Base-by-base conservation (phyloP, 2,888 invertebrate genomes). In the Autographa gamma region DNA sequence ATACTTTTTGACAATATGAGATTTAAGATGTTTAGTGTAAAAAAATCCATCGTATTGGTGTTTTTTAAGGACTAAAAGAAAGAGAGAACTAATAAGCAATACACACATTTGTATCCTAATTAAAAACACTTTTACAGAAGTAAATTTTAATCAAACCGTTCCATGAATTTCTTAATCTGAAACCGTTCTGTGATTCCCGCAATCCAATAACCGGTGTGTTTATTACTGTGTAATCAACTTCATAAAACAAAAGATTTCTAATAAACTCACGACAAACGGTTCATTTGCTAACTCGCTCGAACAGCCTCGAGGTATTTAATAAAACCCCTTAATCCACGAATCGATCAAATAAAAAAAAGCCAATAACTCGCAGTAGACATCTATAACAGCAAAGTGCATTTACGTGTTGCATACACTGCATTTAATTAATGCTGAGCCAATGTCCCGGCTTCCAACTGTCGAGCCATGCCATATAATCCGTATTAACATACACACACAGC, bases 321-420 rank as follows among this genome's bases (percentile, higher is more conserved):
- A 66, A 79, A 73, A 38, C 32, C 38, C 34, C 6, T 43, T 56
- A 80, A 69, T 66, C 54, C 64, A 67, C 52, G 25, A 68, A 71
- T 18, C 52, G 41, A 25, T 31, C 41, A 61, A 52, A 65, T 56
- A 68, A 74, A 77, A 74, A 67, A 83, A 80, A 67, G 38, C 61
- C 71, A 75, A 77, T 81, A 80, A 73, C 61, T 79, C 69, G 48
- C 52, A n/a, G 34, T 64, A 70, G 63, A 69, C 76, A 67, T 63
- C 73, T 80, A 83, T 85, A 80, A 74, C 73, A 72, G 71, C 69
- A 73, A 85, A 88, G 86, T 88, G 88, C 88, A 86, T 88, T 88
- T 86, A 86, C 88, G 85, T 87, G 88, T 87, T 84, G 85, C 85
- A 85, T 80, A 85, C 84, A 84, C 81, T 81, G 81, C 83, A 86